Base-by-base conservation (phyloP, 2,797 vertebrate genomes). In the Morus bassanus region DNA sequence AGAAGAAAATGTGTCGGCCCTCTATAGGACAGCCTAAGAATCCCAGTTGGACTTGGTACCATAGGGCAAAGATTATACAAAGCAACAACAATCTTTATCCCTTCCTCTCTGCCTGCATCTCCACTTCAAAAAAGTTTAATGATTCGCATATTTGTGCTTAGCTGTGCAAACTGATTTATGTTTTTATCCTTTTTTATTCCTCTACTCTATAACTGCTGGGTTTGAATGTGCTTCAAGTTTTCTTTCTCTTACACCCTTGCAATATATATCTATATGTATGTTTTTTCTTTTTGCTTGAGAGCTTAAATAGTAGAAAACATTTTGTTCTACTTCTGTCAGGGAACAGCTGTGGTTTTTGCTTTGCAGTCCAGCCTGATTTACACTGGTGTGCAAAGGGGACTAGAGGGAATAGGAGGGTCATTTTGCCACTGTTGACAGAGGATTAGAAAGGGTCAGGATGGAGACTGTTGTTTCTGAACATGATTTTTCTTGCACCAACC, bases 11-110 rank as follows among this genome's bases (percentile, higher is more conserved):
- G 3, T 90, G 74, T 79, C 0, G 4, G 30, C 56, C 68, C 80
- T 94, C 85, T 31, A 27, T 72, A 96, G 88, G 53, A 80, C 63
- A 89, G 31, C 24, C 46, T 92, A 30, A 80, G 85, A 89, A 93
- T 95, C 60, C 90, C 74, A 51, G n/a, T 4, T 85, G 77, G 59
- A 57, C 28, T 69, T 76, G 41, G 48, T 87, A 87, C 41, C 33
- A n/a, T 18, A 73, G 35, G 60, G 45, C 41, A 31, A 82, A 41
- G 54, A 91, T 78, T 78, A 51, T 63, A 69, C 30, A 86, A 79
- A 86, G 3, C 18, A 87, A 46, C 25, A 88, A 30, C n/a, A 50
- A 33, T 64, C 27, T 54, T 89, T 43, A 85, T 75, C 60, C 16
- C 21, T 87, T 91, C 48, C 30, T 57, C 39, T 88, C 51, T 92